Conservation (phyloP, 2,888 invertebrate species). For the Melangyna quadrimaculata region DNA sequence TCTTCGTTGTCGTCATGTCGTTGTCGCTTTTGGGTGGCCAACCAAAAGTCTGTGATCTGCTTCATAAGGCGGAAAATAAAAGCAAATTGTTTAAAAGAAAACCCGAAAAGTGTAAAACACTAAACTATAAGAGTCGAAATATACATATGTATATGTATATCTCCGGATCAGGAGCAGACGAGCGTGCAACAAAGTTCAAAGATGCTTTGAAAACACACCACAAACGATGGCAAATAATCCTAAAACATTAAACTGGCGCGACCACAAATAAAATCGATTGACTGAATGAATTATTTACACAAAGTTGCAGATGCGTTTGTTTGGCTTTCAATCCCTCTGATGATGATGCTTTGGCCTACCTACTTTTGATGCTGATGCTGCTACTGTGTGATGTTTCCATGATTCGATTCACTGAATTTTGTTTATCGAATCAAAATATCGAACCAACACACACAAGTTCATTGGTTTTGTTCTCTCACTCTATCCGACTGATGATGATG, state of each 20-base stretch:
- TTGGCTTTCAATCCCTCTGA: background rate
- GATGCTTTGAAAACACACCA: background rate
- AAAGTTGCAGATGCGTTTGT: conserved; percentile 59
- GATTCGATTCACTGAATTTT: conserved; percentile 52
- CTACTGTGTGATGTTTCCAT: conserved; percentile 27
- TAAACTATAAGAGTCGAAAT: background rate
- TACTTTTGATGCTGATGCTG: background rate
- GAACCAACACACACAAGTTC: conserved; percentile 58
- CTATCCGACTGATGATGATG: too few relatives aligned
- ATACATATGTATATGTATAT: too few relatives aligned
- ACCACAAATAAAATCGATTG: conserved; percentile 57
- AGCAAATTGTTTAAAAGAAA: conserved; percentile 47
- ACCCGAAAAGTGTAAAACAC: conserved; percentile 28
- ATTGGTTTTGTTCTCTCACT: conserved; percentile 36
- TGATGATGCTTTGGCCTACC: background rate
- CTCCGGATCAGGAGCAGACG: background rate
- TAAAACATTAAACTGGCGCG: background rate
- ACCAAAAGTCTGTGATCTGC: conserved; percentile 58
- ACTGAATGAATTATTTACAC: conserved; percentile 62
- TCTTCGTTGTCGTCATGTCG: background rate
- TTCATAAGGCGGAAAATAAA: conserved; percentile 58
- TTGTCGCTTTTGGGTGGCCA: conserved; percentile 8
- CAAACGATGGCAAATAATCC: conserved; percentile 43
- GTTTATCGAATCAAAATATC: conserved; percentile 40
- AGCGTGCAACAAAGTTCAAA: background rate